Evolutionary conservation across 1,140 invertebrate genomes (phyloP).

Genomic region (Nautilus pompilius): DNA sequence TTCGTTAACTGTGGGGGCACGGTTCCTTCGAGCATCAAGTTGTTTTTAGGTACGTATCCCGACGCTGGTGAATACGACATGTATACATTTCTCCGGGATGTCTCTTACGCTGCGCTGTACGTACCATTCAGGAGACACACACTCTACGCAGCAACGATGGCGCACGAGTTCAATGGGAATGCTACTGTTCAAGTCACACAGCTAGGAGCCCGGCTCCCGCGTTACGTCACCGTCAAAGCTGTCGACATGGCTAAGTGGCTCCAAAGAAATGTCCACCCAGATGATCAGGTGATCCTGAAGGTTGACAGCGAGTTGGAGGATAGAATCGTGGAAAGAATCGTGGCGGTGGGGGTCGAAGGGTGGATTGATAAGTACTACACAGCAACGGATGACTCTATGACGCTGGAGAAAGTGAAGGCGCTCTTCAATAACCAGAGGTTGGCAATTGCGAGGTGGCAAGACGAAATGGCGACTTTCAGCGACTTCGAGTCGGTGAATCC

Average conservation of each 20-base stretch:
- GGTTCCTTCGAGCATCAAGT: slow-evolving; percentile 11
- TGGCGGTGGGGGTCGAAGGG: too few species aligned
- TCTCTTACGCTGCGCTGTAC: slow-evolving; percentile 12
- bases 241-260: slow-evolving; percentile 19
- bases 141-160: slow-evolving; percentile 6
- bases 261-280: slow-evolving; percentile 14
- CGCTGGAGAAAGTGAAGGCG: too few species aligned
- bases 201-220: too few species aligned
- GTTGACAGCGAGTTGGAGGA: slow-evolving; percentile 10
- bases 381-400: too few species aligned
- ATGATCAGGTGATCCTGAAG: slow-evolving; percentile 25
- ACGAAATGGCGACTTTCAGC: too few species aligned
- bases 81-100: slow-evolving; percentile 18
- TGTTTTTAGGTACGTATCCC: slow-evolving; percentile 29
- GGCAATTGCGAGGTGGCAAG: too few species aligned
- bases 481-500: too few species aligned
- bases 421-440: too few species aligned
- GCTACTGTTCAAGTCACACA: not conserved
- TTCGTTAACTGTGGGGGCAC: slow-evolving; percentile 21
- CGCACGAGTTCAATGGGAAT: not conserved
- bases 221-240: not conserved
- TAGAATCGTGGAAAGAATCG: too few species aligned
- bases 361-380: too few species aligned
- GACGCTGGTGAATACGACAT: slow-evolving; percentile 13
- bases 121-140: slow-evolving; percentile 8